Conservation (phyloP, 2,113 vertebrate genomes). For the Ptyas mucosa region DNA sequence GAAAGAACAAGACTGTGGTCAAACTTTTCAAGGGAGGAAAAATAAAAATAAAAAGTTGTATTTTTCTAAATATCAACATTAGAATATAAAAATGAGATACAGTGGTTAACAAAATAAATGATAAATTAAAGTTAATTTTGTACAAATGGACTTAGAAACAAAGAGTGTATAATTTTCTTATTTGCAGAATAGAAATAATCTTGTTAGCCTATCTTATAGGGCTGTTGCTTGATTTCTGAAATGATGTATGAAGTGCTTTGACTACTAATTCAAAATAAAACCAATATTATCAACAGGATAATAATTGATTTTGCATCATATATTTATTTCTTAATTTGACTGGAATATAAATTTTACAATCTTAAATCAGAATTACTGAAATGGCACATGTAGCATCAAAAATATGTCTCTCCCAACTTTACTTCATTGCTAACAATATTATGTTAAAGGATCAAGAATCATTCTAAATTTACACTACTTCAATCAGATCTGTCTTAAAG, state of each 20-base stretch:
- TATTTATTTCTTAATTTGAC: background rate
- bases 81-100: background rate
- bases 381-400: background rate
- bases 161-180: background rate
- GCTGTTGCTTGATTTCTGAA: background rate
- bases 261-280: background rate
- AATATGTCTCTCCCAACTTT: background rate
- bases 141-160: background rate
- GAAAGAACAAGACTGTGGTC: background rate
- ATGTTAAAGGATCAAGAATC: background rate
- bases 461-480: background rate
- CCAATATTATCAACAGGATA: background rate
- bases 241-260: background rate
- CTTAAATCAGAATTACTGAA: background rate
- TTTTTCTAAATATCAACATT: background rate
- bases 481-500: background rate
- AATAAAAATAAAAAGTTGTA: background rate
- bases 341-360: background rate
- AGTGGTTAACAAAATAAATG: background rate
- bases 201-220: background rate
- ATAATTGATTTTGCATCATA: background rate
- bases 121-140: background rate
- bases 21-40: background rate
- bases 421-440: background rate
- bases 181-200: background rate